Evolutionary conservation across 2,888 invertebrate genomes (phyloP), one percentile per base, ranked within the genome.

Genomic region (Margaritifera margaritifera): DNA sequence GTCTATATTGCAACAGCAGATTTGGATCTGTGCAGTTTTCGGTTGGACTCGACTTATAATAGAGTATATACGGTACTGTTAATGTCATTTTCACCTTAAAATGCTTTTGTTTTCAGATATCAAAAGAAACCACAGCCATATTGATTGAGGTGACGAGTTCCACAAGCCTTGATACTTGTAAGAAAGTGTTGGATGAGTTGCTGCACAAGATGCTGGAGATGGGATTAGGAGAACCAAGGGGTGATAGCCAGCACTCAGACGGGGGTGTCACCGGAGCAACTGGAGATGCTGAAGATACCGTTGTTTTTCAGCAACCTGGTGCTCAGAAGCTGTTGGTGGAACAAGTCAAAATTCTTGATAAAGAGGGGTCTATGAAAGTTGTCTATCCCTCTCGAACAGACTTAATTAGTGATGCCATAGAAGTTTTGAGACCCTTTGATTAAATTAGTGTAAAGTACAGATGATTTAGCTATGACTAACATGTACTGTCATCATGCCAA

Each of bases 321-420:
- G 67, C 72, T 15, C 73, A 80, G 27, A 74, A 71, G 57, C 75
- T 88, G 20, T 77, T 88, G 20, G 90, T 94, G 1, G 92, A 93
- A 79, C 94, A 95, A 92, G 93, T 95, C 0, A 93, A 93, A 89
- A 91, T 94, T 5, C 92, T 93, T 0, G 94, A 95, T 78, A 88
- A 86, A 53, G 93, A 93, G 75, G 94, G 94, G 15, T 93, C 93
- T 75, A 90, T 95, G 78, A 94, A 94, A 85, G 92, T 93, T n/a
- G 92, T 95, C 4, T 96, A 94, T 89, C 96, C 96, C 0, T 94
- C 95, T 0, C 91, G 94, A 79, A 92, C 92, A 1, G 95, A 96
- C 89, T 92, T 95, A 66, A 69, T 67, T 50, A 75, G 74, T 25
- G 80, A 80, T 50, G 73, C 74, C 3, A 84, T 81, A 67, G 69